Conservation (phyloP, 2,113 vertebrate genomes). For the Naja naja region DNA sequence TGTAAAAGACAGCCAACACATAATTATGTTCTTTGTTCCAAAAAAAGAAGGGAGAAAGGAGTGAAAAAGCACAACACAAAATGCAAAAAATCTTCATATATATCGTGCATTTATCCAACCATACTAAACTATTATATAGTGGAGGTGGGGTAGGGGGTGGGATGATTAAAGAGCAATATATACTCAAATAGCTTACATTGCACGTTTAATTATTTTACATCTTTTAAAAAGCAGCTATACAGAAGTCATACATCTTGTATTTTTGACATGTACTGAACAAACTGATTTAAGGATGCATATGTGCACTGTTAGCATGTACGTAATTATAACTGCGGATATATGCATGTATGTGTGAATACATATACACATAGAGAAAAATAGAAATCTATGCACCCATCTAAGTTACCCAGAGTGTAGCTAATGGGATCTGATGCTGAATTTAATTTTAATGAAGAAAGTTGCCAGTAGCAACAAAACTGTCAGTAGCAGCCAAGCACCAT, state of each 20-base stretch:
- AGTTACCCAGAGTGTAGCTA: constrained; percentile 78
- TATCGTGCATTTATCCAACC: constrained; percentile 1
- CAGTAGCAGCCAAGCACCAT: constrained; percentile 83
- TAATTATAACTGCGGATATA: neutral
- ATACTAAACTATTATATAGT: constrained; percentile 16
- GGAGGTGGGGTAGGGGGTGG: neutral
- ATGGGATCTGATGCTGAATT: constrained; percentile 86
- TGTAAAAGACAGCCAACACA: neutral
- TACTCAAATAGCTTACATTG: neutral
- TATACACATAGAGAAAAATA: neutral
- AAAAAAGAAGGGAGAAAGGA: neutral
- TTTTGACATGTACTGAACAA: constrained; percentile 37
- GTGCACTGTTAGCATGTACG: neutral
- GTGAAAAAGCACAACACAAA: neutral
- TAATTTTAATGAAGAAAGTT: constrained; percentile 88
- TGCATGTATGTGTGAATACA: neutral
- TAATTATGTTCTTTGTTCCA: constrained; percentile 2
- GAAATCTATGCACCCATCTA: constrained; percentile 47
- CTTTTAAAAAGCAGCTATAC: neutral
- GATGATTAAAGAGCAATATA: constrained; percentile 27
- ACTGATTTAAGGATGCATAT: constrained; percentile 42
- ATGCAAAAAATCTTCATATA: neutral
- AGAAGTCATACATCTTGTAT: fast-evolving
- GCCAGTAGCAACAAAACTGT: constrained; percentile 90
- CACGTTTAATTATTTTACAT: neutral